phyloP scores from a whole-genome alignment of 2,888 invertebrate species.

The Teleogryllus oceanicus region DNA sequence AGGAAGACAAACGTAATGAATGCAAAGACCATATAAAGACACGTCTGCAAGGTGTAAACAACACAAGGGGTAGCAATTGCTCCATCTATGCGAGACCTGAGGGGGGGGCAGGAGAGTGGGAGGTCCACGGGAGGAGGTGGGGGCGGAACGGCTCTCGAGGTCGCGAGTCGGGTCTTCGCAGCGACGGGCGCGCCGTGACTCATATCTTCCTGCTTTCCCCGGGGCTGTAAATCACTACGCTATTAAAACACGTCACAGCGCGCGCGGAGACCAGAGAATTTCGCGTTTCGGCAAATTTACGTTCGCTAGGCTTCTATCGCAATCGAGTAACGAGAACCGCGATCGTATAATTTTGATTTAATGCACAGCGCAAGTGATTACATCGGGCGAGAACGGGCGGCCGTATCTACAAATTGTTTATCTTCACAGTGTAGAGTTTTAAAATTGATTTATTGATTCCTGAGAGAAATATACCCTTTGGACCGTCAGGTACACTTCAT shows the following conservation, averaged over 20 bases:
- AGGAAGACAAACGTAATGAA: too few relatives aligned
- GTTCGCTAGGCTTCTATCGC: neutral
- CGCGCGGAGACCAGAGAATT: neutral
- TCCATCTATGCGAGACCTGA: too few relatives aligned
- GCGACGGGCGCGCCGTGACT: neutral
- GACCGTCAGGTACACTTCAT: neutral
- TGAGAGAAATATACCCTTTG: neutral
- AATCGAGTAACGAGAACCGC: neutral
- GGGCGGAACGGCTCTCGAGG: neutral
- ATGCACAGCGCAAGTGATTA: neutral
- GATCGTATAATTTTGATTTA: neutral
- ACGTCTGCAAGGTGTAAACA: too few relatives aligned
- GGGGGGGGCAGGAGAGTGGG: neutral
- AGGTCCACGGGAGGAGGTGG: neutral
- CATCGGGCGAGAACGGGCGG: neutral
- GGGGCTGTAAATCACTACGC: neutral
- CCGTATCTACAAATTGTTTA: neutral
- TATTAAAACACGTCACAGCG: neutral
- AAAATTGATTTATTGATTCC: neutral
- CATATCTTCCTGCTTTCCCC: conserved; percentile 18
- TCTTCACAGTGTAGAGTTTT: neutral
- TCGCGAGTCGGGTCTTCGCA: neutral
- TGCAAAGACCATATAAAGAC: too few relatives aligned
- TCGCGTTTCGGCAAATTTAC: neutral
- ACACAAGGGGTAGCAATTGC: too few relatives aligned